These are phyloP conservation scores for Rhopalosiphum maidis DNA, from an alignment of 1,140 invertebrate genomes.

Conservation along the genomic window DNA sequence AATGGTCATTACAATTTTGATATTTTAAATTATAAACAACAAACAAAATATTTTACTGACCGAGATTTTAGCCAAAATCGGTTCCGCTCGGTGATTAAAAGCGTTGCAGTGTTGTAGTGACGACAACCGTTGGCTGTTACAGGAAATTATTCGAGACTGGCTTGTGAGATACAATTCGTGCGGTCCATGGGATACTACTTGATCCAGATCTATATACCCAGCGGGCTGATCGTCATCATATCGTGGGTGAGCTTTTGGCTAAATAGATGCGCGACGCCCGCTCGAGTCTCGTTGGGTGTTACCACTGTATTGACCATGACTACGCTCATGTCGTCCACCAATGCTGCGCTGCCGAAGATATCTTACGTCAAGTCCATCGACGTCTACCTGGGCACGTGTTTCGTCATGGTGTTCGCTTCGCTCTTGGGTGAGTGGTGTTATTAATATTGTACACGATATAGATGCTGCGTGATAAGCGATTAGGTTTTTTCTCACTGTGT, in stretches of 20 bases:
- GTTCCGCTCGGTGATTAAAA: not conserved
- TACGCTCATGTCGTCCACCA: constrained; percentile 97
- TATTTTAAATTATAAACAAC: not conserved
- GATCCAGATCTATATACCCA: constrained; percentile 99
- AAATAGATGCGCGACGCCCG: constrained; percentile 94
- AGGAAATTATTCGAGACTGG: constrained; percentile 98
- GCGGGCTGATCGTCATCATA: constrained; percentile 97
- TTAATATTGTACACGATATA: too few species aligned
- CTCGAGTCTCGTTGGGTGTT: constrained; percentile 93
- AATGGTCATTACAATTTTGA: too few species aligned
- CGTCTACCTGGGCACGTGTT: constrained; percentile 96
- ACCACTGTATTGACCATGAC: constrained; percentile 99
- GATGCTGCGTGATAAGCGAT: too few species aligned
- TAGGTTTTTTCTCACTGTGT: too few species aligned
- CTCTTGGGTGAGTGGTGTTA: constrained; percentile 79
- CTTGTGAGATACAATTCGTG: constrained; percentile 97
- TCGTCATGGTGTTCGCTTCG: constrained; percentile 97
- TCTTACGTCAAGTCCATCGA: constrained; percentile 99
- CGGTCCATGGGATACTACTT: constrained; percentile 98
- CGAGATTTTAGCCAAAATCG: not conserved
- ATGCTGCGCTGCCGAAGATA: constrained; percentile 96
- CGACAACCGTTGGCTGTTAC: constrained; percentile 58
- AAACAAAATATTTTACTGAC: not conserved
- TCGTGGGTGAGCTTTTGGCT: constrained; percentile 98
- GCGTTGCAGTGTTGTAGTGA: not conserved